Base-by-base conservation (phyloP, 1,140 invertebrate genomes). In the Carcinoscorpius rotundicauda region DNA sequence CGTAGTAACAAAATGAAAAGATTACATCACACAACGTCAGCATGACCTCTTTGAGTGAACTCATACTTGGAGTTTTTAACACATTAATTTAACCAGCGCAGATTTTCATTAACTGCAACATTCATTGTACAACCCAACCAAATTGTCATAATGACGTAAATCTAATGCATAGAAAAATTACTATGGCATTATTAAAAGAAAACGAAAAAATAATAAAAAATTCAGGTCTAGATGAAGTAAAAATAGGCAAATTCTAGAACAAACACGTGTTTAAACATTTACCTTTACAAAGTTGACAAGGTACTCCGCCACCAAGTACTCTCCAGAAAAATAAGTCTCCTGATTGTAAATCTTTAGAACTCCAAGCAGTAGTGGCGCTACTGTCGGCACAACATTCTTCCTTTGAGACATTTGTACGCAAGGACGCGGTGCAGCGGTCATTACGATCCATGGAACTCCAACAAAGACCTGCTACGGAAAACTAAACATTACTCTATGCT, bases 241-340 rank as follows among this genome's bases (percentile, higher is more conserved):
- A 29, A 29, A 29, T 29, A 29, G 29, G 29, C 29, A 29, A 29
- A 29, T 29, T 29, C 29, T 29, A 29, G 29, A 29, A 29, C 29
- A 29, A 1, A 29, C 29, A 29, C 29, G 29, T 29, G 29, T 29
- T 29, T 29, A 52, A 52, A 49, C 64, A 61, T 72, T 78, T 77
- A 89, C 87, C 85, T 82, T 84, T 83, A 76, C 88, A 90, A 50
- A 85, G 81, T 63, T 80, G 77, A 75, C 88, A 90, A 11, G 83
- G 81, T 9, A 87, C 85, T 51, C 87, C 87, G n/a, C 85, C 86
- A 49, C 84, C 84, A 5, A 89, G 78, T n/a, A 86, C 83, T 69
- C 83, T 80, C 83, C 84, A 88, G 77, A 88, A 88, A 78, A 89
- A 85, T 68, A 87, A 79, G 62, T 82, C 81, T n/a, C 85, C 85